Conservation (phyloP, 2,113 vertebrate genomes). For the Planiliza haematocheilus region DNA sequence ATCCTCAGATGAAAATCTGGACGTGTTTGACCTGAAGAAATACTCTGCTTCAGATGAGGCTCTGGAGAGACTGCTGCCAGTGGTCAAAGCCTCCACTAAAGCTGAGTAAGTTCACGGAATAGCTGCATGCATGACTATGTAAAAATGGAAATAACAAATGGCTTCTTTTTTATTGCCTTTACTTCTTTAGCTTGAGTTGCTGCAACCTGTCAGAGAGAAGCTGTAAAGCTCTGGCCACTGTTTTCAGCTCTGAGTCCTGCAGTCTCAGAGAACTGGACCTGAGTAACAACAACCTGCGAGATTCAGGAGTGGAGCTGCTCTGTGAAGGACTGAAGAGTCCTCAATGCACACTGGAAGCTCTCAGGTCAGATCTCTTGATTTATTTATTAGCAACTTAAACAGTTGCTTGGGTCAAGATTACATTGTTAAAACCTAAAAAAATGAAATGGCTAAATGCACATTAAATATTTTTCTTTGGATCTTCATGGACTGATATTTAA, state of each 20-base stretch:
- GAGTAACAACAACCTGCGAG: slow-evolving; percentile 37
- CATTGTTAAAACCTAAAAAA: too few relatives aligned
- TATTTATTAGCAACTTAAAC: too few relatives aligned
- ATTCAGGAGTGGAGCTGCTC: slow-evolving; percentile 22
- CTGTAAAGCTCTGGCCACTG: slow-evolving; percentile 21
- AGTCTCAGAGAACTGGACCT: slow-evolving; percentile 31
- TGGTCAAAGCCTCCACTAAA: slow-evolving; percentile 34
- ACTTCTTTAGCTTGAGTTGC: slow-evolving; percentile 37
- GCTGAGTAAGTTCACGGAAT: slow-evolving; percentile 48
- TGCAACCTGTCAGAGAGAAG: slow-evolving; percentile 19
- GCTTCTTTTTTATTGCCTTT: accelerated
- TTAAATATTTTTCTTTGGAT: too few relatives aligned
- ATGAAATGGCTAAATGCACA: too few relatives aligned
- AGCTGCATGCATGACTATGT: not conserved
- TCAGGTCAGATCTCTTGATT: slow-evolving; percentile 34
- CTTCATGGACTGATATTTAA: too few relatives aligned
- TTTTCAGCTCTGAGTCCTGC: not conserved
- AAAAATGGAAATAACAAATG: accelerated
- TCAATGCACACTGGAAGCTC: slow-evolving; percentile 40
- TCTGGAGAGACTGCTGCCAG: slow-evolving; percentile 36
- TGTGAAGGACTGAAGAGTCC: slow-evolving; percentile 39
- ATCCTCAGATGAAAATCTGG: slow-evolving; percentile 21
- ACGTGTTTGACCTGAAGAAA: slow-evolving; percentile 13
- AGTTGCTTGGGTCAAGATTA: too few relatives aligned
- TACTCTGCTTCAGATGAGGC: slow-evolving; percentile 31